Base-by-base conservation (phyloP, 2,797 vertebrate genomes). In the Eutrigla gurnardus region DNA sequence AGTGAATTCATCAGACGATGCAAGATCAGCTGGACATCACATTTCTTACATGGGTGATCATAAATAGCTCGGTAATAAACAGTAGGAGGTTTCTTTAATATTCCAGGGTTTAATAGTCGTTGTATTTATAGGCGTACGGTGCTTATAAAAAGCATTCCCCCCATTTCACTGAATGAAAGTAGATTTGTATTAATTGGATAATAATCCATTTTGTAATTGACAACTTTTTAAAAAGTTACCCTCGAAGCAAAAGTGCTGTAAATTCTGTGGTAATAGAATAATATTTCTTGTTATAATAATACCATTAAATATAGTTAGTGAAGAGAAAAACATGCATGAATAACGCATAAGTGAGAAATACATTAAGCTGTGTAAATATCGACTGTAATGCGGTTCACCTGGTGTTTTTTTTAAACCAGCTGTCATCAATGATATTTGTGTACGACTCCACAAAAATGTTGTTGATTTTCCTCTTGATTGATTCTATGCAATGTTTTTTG, bases 31-130 rank as follows among this genome's bases (percentile, higher is more conserved):
- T 58, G 59, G 33, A 13, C 36, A 6, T 60, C 35, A 58, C 39
- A 15, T 63, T 65, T 47, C 40, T 61, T 46, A 39, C 53, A 36
- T 18, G 10, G 3, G 6, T 65, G 52, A 58, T 68, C 7, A 73
- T 55, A 37, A 77, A 68, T 25, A 61, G 55, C 25, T 37, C 42
- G n/a, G 3, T 57, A 7, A 60, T 58, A 47, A 57, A 73, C 58
- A 5, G 33, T 17, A 32, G 50, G 50, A 53, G 18, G 49, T 52
- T 7, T 49, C 17, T 18, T 0, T 33, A 13, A 53, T 53, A 53
- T 53, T 12, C 12, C 25, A 4, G 18, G 42, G 10, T 43, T 12
- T 43, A 10, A 43, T 12, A 43, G 12, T 12, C 13, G 62, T 5
- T 59, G 46, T 54, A n/a, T 45, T 71, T 33, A n/a, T 49, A n/a